Evolutionary conservation across 2,797 vertebrate species (phyloP).

Genomic region (Amblyraja radiata): DNA sequence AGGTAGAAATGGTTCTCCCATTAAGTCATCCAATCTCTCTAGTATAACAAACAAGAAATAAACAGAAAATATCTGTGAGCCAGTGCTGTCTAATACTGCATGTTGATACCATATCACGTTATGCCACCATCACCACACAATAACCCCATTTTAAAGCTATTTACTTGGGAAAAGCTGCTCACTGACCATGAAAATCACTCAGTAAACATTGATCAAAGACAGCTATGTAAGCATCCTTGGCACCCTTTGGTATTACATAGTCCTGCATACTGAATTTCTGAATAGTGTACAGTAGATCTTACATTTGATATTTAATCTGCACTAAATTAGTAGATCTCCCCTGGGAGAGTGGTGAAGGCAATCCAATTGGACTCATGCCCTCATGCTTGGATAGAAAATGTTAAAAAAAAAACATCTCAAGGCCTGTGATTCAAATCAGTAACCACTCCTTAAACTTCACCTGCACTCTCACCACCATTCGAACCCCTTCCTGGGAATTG

Average conservation of each 20-base stretch:
- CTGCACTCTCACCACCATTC: no score
- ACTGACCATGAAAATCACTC: neutral
- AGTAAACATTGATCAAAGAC: constrained; percentile 17
- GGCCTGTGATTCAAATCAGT: neutral
- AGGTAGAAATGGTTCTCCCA: neutral
- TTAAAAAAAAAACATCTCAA: neutral
- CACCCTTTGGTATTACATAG: neutral
- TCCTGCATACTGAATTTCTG: neutral
- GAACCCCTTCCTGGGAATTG: neutral
- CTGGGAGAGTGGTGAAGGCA: neutral
- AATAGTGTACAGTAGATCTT: neutral
- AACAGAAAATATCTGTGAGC: neutral
- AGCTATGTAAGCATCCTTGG: neutral
- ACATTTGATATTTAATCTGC: neutral
- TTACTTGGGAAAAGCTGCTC: neutral
- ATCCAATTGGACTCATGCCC: neutral
- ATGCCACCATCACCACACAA: neutral
- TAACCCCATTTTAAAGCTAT: neutral
- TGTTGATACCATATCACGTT: neutral
- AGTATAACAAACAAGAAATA: neutral
- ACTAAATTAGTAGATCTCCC: neutral
- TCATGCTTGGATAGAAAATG: no score
- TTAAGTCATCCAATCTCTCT: neutral
- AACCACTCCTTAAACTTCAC: neutral
- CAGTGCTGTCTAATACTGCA: neutral